Percentiles rank a stretch among this genome's conserved stretches.
Conservation (phyloP, 2,113 vertebrate species). For the Lagopus muta region DNA sequence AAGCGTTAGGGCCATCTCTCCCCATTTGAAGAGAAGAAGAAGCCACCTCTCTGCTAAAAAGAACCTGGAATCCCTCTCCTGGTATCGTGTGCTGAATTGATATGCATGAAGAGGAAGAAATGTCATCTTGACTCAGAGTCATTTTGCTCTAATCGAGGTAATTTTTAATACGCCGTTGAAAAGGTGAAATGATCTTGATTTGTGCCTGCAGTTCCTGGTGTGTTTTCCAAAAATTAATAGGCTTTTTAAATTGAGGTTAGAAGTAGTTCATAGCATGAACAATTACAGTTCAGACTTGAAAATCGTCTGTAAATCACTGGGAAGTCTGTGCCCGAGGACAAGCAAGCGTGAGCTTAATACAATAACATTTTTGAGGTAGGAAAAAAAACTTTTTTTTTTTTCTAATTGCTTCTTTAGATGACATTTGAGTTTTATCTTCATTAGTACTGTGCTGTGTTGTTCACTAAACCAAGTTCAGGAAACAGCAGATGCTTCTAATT, state of each 20-base stretch:
- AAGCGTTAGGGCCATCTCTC: neutral
- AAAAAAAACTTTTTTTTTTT: neutral
- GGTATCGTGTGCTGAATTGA: neutral
- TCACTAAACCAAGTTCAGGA: neutral
- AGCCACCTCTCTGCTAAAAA: neutral
- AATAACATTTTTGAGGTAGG: neutral
- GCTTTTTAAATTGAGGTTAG: slow-evolving; percentile 12
- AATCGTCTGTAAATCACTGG: slow-evolving; percentile 15
- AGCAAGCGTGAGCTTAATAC: neutral
- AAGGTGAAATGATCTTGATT: neutral
- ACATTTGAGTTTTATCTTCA: slow-evolving; percentile 38
- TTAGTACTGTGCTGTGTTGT: neutral
- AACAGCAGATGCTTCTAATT: slow-evolving; percentile 19
- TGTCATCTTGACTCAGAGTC: neutral
- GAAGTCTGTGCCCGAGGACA: neutral
- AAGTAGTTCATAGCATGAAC: neutral
- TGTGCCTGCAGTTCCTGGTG: neutral
- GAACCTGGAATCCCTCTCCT: neutral
- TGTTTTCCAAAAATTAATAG: slow-evolving; percentile 7
- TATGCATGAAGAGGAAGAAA: neutral
- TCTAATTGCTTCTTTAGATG: slow-evolving; percentile 13
- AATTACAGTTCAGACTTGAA: neutral
- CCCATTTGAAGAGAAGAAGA: neutral
- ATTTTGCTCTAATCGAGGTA: neutral
- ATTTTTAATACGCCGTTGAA: neutral